phyloP scores from a whole-genome alignment of 2,797 vertebrate species.

The Enoplosus armatus region DNA sequence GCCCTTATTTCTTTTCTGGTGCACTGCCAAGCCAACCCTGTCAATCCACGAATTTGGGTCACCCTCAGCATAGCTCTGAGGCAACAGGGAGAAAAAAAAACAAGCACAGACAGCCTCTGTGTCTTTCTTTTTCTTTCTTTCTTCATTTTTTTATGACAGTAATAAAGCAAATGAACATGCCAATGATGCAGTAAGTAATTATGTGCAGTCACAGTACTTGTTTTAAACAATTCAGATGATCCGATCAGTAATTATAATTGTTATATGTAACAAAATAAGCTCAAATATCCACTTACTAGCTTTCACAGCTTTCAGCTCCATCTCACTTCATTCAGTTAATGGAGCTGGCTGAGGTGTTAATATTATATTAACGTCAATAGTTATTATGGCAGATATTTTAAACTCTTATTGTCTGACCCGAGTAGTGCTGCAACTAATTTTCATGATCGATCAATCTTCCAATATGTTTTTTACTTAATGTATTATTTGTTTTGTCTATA shows the following conservation, averaged over 20 bases:
- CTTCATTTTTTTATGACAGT: slow-evolving; percentile 22
- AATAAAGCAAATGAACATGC: slow-evolving; percentile 22
- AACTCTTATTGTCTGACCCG: background rate
- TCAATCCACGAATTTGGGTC: slow-evolving; percentile 81
- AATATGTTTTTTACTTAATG: background rate
- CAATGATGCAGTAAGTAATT: background rate
- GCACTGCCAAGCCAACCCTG: slow-evolving; percentile 72
- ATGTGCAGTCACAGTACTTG: background rate
- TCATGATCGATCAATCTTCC: background rate
- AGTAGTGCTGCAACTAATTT: background rate
- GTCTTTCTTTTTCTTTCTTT: slow-evolving; percentile 11
- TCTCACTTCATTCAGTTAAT: background rate
- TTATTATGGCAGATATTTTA: slow-evolving; percentile 8
- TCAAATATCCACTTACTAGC: slow-evolving; percentile 5
- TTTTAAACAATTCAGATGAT: slow-evolving; percentile 16
- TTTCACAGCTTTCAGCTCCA: slow-evolving; percentile 16
- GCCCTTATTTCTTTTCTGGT: slow-evolving; percentile 81
- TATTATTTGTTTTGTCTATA: background rate
- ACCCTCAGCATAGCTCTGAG: slow-evolving; percentile 61
- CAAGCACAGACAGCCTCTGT: slow-evolving; percentile 43
- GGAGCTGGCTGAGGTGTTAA: background rate
- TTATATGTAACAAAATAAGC: background rate
- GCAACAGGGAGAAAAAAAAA: slow-evolving; percentile 40
- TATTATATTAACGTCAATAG: background rate
- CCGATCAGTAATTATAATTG: slow-evolving; percentile 2